Conservation (phyloP, 2,888 invertebrate species). For the Crocallis elinguaria region DNA sequence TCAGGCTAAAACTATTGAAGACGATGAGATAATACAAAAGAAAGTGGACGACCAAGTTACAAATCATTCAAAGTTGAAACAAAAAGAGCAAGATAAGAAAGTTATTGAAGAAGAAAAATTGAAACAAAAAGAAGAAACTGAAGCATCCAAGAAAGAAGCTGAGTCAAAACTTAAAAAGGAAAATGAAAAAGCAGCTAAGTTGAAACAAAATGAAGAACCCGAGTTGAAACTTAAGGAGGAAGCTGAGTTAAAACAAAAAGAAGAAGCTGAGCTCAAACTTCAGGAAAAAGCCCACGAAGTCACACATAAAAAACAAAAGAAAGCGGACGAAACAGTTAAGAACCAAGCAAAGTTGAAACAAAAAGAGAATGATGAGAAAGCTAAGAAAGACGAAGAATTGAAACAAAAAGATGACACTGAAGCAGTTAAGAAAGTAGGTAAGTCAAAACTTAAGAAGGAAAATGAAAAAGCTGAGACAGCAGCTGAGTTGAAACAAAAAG, state of each 20-base stretch:
- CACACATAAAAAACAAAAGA: slow-evolving; percentile 9
- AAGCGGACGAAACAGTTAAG: slow-evolving; percentile 7
- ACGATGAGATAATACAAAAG: neutral
- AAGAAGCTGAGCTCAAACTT: neutral
- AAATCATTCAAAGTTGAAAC: neutral
- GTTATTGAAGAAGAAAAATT: neutral
- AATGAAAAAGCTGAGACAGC: slow-evolving; percentile 6
- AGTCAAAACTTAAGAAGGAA: neutral
- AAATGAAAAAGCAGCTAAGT: slow-evolving; percentile 5
- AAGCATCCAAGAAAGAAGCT: neutral
- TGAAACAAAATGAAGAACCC: slow-evolving; percentile 6
- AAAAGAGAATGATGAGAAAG: slow-evolving; percentile 21
- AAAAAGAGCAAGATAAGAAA: slow-evolving; percentile 26
- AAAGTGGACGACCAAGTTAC: neutral
- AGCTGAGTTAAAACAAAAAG: slow-evolving; percentile 12
- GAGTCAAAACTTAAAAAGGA: slow-evolving; percentile 4
- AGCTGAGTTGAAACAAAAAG: slow-evolving; percentile 6
- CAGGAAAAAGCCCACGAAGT: no score
- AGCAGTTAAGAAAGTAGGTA: neutral
- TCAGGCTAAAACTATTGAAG: neutral
- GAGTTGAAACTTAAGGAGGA: neutral
- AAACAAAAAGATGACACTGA: no score
- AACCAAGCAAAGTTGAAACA: slow-evolving; percentile 10
- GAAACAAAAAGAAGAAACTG: slow-evolving; percentile 5
- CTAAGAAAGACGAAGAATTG: slow-evolving; percentile 1